phyloP scores from a whole-genome alignment of 2,797 vertebrate species.

The Dipus sagitta region DNA sequence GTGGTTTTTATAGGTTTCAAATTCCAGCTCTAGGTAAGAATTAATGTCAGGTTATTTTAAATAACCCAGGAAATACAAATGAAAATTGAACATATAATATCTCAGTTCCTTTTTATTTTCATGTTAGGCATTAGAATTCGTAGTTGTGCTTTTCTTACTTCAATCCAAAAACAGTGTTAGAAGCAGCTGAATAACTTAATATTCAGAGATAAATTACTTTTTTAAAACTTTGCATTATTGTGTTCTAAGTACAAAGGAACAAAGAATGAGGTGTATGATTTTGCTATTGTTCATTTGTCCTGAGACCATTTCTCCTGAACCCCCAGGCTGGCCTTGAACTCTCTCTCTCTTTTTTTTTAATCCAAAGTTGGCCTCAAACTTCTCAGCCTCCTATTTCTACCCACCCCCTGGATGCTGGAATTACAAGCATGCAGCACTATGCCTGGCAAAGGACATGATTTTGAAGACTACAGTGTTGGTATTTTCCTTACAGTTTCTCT shows the following conservation, averaged over 20 bases:
- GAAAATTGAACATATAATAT: not conserved
- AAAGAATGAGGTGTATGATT: not conserved
- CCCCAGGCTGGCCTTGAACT: not conserved
- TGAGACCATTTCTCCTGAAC: not conserved
- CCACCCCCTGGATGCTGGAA: not conserved
- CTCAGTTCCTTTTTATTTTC: not conserved
- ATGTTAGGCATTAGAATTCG: not conserved
- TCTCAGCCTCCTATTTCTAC: not conserved
- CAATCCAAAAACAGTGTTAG: not conserved
- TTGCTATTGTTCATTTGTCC: constrained; percentile 26
- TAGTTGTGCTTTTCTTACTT: constrained; percentile 18
- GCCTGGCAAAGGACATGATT: not conserved
- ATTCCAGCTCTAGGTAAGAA: constrained; percentile 36
- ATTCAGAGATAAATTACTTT: not conserved
- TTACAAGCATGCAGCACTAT: not conserved
- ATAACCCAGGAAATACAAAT: not conserved
- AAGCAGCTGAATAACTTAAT: constrained; percentile 18
- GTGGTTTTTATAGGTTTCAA: constrained; percentile 22
- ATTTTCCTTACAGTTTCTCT: constrained; percentile 52
- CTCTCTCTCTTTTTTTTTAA: not conserved
- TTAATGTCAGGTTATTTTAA: not conserved
- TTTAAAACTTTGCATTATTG: not conserved
- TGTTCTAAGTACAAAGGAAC: not conserved
- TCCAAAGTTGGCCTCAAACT: not conserved
- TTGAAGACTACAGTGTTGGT: constrained; percentile 22